A percentile compares a stretch with the other conserved stretches of the same genome.
phyloP scores from a whole-genome alignment of 2,113 vertebrate genomes.

The Peromyscus californicus region DNA sequence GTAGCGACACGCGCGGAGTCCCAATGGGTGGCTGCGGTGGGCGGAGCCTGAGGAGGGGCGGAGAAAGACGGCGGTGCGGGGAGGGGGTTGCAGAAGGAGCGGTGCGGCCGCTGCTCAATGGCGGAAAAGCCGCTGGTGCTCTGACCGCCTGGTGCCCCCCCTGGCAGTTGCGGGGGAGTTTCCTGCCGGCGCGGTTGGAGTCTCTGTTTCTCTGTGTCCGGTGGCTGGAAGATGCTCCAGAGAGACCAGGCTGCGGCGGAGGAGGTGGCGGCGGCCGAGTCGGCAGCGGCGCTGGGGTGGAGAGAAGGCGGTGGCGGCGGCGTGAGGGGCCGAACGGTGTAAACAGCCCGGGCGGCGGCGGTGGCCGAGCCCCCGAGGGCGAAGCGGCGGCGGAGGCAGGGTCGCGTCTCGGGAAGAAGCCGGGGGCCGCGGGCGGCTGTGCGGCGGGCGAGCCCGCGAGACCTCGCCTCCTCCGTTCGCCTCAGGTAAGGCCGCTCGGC shows the following conservation, averaged over 20 bases:
- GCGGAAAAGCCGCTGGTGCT: conserved; percentile 79
- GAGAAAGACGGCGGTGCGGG: conserved; percentile 49
- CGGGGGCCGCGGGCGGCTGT: conserved; percentile 60
- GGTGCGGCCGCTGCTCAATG: conserved; percentile 80
- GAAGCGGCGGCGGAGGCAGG: background rate
- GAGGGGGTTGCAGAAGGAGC: conserved; percentile 65
- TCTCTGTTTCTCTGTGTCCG: conserved; percentile 78
- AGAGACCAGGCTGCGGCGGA: conserved; percentile 82
- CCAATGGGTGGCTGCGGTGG: background rate
- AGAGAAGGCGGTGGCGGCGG: conserved; percentile 82
- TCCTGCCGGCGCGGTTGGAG: conserved; percentile 79
- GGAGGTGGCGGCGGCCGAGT: conserved; percentile 82
- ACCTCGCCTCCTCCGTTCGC: conserved; percentile 60
- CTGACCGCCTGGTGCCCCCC: conserved; percentile 67
- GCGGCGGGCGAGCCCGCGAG: conserved; percentile 55
- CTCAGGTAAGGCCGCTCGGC: conserved; percentile 78
- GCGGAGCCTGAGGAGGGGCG: conserved; percentile 56
- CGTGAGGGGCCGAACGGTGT: conserved; percentile 78
- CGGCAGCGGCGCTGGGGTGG: conserved; percentile 79
- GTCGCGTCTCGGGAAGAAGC: conserved; percentile 59
- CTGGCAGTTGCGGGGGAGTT: conserved; percentile 82
- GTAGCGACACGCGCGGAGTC: background rate
- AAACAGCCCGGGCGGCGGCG: conserved; percentile 75
- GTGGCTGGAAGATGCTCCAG: conserved; percentile 84
- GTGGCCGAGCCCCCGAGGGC: conserved; percentile 54